These are phyloP conservation scores for Hydrozoanthus gracilis DNA, from an alignment of 92 coral and sea anemone genomes.

Conservation along the genomic window DNA sequence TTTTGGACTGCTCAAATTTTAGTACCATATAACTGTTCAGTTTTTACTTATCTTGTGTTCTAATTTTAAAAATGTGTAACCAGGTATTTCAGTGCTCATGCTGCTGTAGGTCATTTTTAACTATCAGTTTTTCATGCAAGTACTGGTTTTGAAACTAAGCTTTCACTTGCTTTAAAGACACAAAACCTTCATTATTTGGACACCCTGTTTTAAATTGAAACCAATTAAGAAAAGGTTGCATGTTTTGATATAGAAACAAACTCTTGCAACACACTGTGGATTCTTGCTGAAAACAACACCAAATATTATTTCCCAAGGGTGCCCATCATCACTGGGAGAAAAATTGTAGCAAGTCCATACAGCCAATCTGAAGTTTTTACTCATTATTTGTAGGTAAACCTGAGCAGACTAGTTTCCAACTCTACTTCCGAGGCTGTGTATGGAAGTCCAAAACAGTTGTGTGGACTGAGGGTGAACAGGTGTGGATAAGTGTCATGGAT, in stretches of 20 bases:
- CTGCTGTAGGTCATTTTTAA: neutral
- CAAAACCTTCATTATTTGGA: neutral
- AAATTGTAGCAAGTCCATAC: too few relatives aligned
- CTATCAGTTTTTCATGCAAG: too few relatives aligned
- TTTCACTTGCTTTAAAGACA: neutral
- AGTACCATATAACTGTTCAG: neutral
- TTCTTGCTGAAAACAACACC: neutral
- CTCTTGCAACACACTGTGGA: neutral
- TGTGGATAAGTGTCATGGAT: slow-evolving; percentile 43
- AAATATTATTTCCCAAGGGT: slow-evolving; percentile 6
- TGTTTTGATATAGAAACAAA: neutral
- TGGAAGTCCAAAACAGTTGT: slow-evolving; percentile 31
- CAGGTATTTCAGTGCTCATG: neutral
- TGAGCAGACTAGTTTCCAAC: slow-evolving; percentile 15
- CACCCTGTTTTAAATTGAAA: neutral
- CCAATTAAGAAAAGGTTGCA: neutral
- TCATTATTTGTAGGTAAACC: slow-evolving; percentile 17
- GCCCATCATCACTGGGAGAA: neutral
- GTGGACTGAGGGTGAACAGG: slow-evolving; percentile 43
- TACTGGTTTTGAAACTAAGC: too few relatives aligned
- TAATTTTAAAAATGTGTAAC: neutral
- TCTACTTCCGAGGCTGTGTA: slow-evolving; percentile 47
- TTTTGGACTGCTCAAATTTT: neutral
- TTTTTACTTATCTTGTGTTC: neutral
- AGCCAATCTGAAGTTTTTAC: too few relatives aligned